Evolutionary conservation across 2,113 vertebrate genomes (phyloP).

Genomic region (Bombycilla garrulus): DNA sequence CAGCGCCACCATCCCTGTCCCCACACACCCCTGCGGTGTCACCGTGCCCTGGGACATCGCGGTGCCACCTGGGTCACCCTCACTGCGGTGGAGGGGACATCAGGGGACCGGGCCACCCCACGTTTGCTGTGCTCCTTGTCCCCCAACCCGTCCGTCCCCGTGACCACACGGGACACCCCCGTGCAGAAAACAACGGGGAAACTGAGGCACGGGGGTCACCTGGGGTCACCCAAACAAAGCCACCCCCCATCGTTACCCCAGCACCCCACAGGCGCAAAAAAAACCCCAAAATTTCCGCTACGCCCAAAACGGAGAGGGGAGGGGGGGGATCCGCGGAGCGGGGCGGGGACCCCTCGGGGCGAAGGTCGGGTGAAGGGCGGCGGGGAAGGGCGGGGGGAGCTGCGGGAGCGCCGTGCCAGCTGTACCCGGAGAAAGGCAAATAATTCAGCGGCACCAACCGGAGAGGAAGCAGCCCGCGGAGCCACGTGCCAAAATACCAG

Average conservation of each 20-base stretch:
- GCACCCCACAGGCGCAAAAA: neutral
- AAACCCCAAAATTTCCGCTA: neutral
- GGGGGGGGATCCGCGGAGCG: too few relatives aligned
- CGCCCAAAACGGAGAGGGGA: neutral
- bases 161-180: fast-evolving
- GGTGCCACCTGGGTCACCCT: fast-evolving
- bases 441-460: constrained; percentile 56
- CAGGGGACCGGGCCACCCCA: fast-evolving
- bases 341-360: neutral
- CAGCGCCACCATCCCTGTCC: neutral
- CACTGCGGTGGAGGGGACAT: fast-evolving
- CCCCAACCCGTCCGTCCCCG: fast-evolving
- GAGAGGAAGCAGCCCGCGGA: constrained; percentile 31
- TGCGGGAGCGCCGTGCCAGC: constrained; percentile 20
- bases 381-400: neutral
- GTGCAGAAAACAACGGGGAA: neutral
- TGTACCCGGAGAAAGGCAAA: constrained; percentile 51
- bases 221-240: neutral
- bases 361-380: constrained; percentile 71
- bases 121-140: too few relatives aligned
- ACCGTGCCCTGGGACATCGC: fast-evolving
- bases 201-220: neutral
- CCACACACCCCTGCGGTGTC: fast-evolving
- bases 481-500: constrained; percentile 65
- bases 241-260: fast-evolving